Conservation (phyloP, 2,888 invertebrate genomes). For the Tetragonisca angustula region DNA sequence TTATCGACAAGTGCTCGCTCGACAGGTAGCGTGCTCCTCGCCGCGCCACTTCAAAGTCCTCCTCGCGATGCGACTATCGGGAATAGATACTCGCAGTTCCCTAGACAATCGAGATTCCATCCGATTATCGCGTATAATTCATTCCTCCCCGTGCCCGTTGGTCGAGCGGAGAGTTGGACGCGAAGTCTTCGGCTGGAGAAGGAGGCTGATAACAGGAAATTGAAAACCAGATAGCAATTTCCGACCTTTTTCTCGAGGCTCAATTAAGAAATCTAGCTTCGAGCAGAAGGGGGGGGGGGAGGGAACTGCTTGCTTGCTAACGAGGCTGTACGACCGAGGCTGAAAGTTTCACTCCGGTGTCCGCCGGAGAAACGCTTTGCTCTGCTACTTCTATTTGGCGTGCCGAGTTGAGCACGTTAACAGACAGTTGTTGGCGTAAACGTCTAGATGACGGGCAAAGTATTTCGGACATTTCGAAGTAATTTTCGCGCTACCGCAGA, state of each 20-base stretch:
- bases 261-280: constrained; percentile 52
- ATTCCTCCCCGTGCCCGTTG: constrained; percentile 1
- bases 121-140: constrained; percentile 59
- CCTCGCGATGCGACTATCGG: constrained; percentile 46
- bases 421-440: constrained; percentile 3
- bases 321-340: constrained; percentile 25
- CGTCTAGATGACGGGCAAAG: background rate
- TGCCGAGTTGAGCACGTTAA: background rate
- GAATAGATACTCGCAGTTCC: constrained; percentile 63
- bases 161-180: background rate
- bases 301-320: constrained; percentile 34
- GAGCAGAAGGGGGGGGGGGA: background rate
- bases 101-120: constrained; percentile 62
- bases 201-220: constrained; percentile 57
- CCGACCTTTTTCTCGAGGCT: constrained; percentile 41
- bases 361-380: background rate
- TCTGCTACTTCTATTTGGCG: constrained; percentile 10
- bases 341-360: constrained; percentile 27
- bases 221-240: constrained; percentile 58
- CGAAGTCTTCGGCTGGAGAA: background rate
- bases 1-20: constrained; percentile 60
- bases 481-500: background rate
- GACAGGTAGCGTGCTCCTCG: constrained; percentile 66
- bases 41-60: constrained; percentile 54
- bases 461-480: constrained; percentile 1